Base-by-base conservation (phyloP, 2,888 invertebrate species). In the Noctuana brunneofusca region DNA sequence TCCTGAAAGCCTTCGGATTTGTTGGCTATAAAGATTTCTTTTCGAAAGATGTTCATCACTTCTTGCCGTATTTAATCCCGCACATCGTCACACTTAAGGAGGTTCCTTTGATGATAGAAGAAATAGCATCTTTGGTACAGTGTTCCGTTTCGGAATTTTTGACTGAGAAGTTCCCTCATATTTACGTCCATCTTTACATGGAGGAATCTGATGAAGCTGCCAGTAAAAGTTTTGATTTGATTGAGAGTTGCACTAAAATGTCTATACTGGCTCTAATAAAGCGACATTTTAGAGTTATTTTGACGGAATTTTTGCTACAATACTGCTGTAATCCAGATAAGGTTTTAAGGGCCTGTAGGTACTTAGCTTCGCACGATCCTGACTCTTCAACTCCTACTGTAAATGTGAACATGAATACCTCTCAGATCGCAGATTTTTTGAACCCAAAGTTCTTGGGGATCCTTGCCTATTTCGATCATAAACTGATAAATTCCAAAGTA, bases 381-480 rank as follows among this genome's bases (percentile, higher is more conserved):
- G 93, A 93, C 64, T n/a, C 32, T 0, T 81, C 88, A 0, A 75
- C 80, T 2, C 78, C 84, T 0, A 75, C 71, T 64, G 81, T 80
- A 3, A 84, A 79, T 52, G 80, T 83, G 75, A 79, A 67, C 49
- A 85, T 89, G 85, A 84, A 81, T 57, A 81, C 86, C 32, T 75
- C 82, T 5, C 91, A 93, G 73, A 92, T 95, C 68, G 93, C 93
- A 0, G 93, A 94, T 63, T 96, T 95, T 74, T 87, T 96, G 30
- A 94, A 95, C 64, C 93, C 95, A 0, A 93, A 95, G 68, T 95
- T 96, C 71, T 89, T 96, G 46, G 96, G 96, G 0, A 94, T 96
- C 8, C 86, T 97, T 9, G 95, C 95, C 0, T 94, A 95, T 79
- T 95, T 96, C 68, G 96, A 96, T 72, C 93, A 93, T 58, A 96